Evolutionary conservation across 2,113 vertebrate genomes (phyloP).

Genomic region (Haemorhous mexicanus): DNA sequence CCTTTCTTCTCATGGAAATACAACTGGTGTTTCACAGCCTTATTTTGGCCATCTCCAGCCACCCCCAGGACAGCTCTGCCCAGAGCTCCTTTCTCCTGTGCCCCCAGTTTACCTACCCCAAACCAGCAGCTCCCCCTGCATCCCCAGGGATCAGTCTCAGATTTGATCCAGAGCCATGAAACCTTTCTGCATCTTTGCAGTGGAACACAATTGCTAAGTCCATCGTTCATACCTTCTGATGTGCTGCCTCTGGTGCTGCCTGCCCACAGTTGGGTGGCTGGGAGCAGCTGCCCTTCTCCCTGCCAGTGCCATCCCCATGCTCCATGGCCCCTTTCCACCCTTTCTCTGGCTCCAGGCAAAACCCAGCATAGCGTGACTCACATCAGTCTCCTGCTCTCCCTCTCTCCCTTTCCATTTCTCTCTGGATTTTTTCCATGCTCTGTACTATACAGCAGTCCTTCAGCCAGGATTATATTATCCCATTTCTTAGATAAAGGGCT

Average conservation of each 20-base stretch:
- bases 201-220: background rate
- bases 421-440: background rate
- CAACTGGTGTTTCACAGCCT: background rate
- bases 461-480: background rate
- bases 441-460: background rate
- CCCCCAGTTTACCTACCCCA: background rate
- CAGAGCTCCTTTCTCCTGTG: background rate
- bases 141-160: rapidly evolving
- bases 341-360: background rate
- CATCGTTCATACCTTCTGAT: background rate
- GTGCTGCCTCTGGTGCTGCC: background rate
- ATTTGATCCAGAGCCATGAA: background rate
- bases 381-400: background rate
- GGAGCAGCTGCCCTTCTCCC: background rate
- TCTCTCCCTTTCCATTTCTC: background rate
- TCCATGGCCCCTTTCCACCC: rapidly evolving
- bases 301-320: rapidly evolving
- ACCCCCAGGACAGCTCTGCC: background rate
- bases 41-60: background rate
- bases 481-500: background rate
- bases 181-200: background rate
- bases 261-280: rapidly evolving
- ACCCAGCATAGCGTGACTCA: rapidly evolving
- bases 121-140: background rate
- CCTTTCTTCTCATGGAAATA: background rate